Base-by-base conservation (phyloP, 2,888 invertebrate species). In the Tipula vernalis region DNA sequence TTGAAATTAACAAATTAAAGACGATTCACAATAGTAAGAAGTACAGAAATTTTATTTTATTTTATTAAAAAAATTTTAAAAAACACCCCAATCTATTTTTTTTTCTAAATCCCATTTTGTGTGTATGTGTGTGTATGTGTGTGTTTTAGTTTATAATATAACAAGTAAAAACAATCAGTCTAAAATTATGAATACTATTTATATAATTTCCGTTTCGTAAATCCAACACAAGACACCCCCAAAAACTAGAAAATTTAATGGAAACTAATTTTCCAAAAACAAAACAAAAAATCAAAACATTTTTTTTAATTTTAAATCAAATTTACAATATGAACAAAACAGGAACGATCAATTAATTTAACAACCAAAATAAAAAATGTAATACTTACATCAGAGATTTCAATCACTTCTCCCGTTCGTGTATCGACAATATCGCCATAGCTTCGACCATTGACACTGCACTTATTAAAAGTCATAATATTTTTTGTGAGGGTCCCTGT, bases 391-490 rank as follows among this genome's bases (percentile, higher is more conserved):
- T 98, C 97, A 86, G 94, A 95, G 85, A 97, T 94, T 91, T 98
- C 98, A 88, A 98, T 92, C 87, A 96, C 93, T 92, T 98, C 97
- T 71, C 98, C 98, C 86, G 97, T 97, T 89, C 93, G 93, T 88
- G 96, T 95, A 92, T 98, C 98, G 87, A 97, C 93, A 87, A 97
- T 93, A 91, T 99, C 98, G 28, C 99, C 99, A 92, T 98, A 99
- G 87, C 96, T 94, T 89, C 95, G 94, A 5, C 98, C 98, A 88
- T 95, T 96, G 89, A 99, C 98, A 88, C 99, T 98, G 92, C 99
- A 99, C 93, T 99, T 99, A 92, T 99, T 99, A 92, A 99, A 99
- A 87, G 98, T 98, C 99, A 99, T 99, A 89, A 99, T 98, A 92
- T 99, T 99, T 93, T 99, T 98, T 41, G 99, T 99, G 87, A 99